Conservation (phyloP, 1,140 invertebrate genomes). For the Eubasilissa regina region DNA sequence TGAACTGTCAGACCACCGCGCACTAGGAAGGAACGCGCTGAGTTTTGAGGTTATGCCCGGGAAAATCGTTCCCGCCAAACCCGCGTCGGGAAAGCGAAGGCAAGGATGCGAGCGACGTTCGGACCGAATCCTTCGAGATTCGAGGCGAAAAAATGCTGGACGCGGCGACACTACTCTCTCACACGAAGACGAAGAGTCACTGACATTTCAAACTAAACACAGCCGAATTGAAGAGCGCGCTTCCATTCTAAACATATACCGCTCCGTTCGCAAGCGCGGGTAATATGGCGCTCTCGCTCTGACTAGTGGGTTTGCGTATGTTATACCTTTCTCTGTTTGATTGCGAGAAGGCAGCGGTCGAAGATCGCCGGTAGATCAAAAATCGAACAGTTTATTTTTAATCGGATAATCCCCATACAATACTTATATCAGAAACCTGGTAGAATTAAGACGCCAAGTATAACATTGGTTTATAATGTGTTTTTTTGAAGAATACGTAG, state of each 20-base stretch:
- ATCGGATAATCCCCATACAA: no score
- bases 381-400: no score
- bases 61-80: constrained; percentile 40
- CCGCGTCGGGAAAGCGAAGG: constrained; percentile 12
- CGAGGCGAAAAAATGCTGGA: constrained; percentile 25
- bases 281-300: constrained; percentile 20
- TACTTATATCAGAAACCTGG: no score
- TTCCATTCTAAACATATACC: constrained; percentile 42
- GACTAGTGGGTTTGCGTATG: neutral
- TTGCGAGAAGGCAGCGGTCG: constrained; percentile 6
- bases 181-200: constrained; percentile 54
- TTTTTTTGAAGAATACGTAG: no score
- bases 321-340: constrained; percentile 31
- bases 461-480: no score
- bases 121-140: constrained; percentile 35
- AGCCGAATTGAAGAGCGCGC: constrained; percentile 45
- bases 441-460: no score
- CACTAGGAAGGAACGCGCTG: neutral
- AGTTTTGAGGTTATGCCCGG: constrained; percentile 20
- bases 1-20: neutral
- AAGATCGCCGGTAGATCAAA: neutral
- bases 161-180: constrained; percentile 44
- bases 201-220: constrained; percentile 51
- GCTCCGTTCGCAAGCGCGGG: neutral
- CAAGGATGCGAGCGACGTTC: constrained; percentile 37